phyloP scores from a whole-genome alignment of 2,797 vertebrate genomes.

The Schizopygopsis malacanthus region DNA sequence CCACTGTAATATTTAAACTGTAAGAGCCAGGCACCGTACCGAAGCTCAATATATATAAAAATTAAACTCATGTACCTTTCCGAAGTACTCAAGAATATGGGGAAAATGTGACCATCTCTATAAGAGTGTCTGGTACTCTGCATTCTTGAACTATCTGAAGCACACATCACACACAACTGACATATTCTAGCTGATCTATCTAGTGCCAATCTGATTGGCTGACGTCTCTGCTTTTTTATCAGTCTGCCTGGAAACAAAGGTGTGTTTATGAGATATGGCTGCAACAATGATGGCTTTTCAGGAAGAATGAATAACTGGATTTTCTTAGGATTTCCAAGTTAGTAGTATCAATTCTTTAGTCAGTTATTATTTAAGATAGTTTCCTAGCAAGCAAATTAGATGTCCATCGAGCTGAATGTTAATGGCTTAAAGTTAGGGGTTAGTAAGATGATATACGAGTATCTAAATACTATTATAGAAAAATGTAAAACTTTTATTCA shows the following conservation, averaged over 20 bases:
- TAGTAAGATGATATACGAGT: background rate
- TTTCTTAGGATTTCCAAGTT: background rate
- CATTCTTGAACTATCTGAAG: conserved; percentile 3
- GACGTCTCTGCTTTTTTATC: background rate
- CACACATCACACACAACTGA: background rate
- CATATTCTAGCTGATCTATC: background rate
- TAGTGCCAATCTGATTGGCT: conserved; percentile 18
- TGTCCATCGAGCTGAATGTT: background rate
- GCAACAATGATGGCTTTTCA: background rate
- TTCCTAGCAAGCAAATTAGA: background rate
- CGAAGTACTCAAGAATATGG: background rate
- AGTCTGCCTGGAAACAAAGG: background rate
- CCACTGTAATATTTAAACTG: background rate
- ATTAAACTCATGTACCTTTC: background rate
- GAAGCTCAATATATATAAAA: background rate
- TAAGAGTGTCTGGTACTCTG: background rate
- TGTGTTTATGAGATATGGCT: background rate
- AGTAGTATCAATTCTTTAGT: background rate
- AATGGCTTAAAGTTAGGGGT: background rate
- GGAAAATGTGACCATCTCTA: background rate
- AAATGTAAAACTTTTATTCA: background rate
- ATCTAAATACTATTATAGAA: background rate
- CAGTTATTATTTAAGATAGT: background rate
- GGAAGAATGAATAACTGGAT: background rate
- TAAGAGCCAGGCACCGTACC: background rate